Base-by-base conservation (phyloP, 2,888 invertebrate species). In the Clostera curtula region DNA sequence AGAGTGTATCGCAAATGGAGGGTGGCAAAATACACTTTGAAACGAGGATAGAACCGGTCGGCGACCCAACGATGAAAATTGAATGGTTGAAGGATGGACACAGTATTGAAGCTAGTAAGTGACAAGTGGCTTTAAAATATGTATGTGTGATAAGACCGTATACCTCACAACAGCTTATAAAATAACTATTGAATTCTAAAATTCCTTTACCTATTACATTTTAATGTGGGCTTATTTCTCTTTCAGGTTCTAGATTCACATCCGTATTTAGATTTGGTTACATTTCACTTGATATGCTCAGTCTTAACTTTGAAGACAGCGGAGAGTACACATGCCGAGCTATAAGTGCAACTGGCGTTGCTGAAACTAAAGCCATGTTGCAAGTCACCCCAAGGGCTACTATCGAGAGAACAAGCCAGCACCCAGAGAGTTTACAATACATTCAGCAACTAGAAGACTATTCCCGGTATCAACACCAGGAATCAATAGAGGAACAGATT, bases 251-350 rank as follows among this genome's bases (percentile, higher is more conserved):
- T 46, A 90, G 98, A 64, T 94, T 95, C 67, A 96, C 96, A 60
- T 93, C 95, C 43, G 91, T 96, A 62, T 96, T 97, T 85, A 94
- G 97, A 69, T 98, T 99, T 83, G 98, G 99, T 54, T 98, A 96
- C 69, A 97, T 98, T 57, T 94, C 97, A 48, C 87, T 97, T 51
- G 96, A 97, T 68, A 87, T 97, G 64, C 88, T 97, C 52, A 93
- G 93, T 79, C 88, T 96, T 32, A 90, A 93, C 46, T 82, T 89
- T 40, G 90, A 92, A 60, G 97, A 98, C 64, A 90, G 91, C 55
- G 98, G 96, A 32, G 95, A 95, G 76, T 96, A 96, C 62, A 89
- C 93, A 41, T 96, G 96, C 72, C 90, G 95, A 41, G 95, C 95
- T 23, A 88, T 90, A 18, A 96, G 95, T 68, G 89, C 92, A 22